phyloP scores from a whole-genome alignment of 35 echinoderm and acorn worm genomes.

The Heliocidaris tuberculata region DNA sequence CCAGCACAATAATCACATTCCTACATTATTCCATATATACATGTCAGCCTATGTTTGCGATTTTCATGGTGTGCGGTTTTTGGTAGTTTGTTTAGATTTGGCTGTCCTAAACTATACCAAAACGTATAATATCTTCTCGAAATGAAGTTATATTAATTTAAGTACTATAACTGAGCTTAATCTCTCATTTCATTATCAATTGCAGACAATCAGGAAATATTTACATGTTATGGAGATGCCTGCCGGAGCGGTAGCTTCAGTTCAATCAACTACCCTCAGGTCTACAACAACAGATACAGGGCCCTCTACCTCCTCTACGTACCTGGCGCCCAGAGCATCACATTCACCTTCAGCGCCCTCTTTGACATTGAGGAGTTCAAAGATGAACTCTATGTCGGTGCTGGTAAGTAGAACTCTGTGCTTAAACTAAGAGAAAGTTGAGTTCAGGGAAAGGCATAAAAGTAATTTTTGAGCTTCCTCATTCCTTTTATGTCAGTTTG shows the following conservation, averaged over 20 bases:
- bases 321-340: constrained; percentile 72
- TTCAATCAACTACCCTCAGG: constrained; percentile 46
- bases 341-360: constrained; percentile 59
- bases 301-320: constrained; percentile 76
- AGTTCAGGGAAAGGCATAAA: no score
- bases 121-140: background rate
- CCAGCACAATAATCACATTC: no score
- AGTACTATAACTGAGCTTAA: background rate
- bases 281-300: constrained; percentile 52
- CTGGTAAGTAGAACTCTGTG: constrained; percentile 38
- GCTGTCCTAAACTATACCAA: background rate
- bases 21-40: no score
- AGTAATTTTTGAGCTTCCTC: no score
- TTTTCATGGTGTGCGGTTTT: background rate
- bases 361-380: constrained; percentile 78
- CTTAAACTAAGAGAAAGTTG: no score
- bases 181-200: background rate
- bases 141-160: background rate
- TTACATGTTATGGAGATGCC: constrained; percentile 53
- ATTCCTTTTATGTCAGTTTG: no score
- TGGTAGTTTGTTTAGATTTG: background rate
- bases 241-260: constrained; percentile 21
- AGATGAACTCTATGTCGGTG: constrained; percentile 74
- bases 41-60: no score
- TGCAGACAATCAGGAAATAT: constrained; percentile 53